These are phyloP conservation scores for Mellilla xanthometata DNA, from an alignment of 2,888 invertebrate genomes.

Conservation along the genomic window DNA sequence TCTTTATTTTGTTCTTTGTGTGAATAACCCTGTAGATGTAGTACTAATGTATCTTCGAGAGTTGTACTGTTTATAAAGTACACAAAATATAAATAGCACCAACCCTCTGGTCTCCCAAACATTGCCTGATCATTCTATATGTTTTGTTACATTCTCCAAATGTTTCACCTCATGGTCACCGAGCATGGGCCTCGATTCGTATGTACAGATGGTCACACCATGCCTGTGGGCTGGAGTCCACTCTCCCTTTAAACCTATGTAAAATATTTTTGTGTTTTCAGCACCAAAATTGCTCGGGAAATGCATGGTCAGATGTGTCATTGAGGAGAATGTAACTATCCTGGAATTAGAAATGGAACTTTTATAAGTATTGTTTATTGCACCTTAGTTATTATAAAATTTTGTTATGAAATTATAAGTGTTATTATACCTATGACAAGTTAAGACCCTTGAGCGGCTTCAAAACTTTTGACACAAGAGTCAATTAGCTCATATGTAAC, in stretches of 20 bases:
- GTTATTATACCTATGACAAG: no score
- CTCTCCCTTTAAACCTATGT: constrained; percentile 97
- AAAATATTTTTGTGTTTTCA: constrained; percentile 93
- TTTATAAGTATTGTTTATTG: no score
- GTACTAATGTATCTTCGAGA: no score
- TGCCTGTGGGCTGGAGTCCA: constrained; percentile 92
- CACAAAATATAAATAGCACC: no score
- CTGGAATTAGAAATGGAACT: constrained; percentile 82
- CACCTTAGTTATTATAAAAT: no score
- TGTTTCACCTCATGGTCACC: constrained; percentile 91
- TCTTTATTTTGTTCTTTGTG: no score
- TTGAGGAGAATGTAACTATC: constrained; percentile 95
- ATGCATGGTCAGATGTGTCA: constrained; percentile 94
- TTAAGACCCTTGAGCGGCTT: no score
- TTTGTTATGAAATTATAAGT: no score
- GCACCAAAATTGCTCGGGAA: constrained; percentile 95
- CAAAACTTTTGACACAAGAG: no score
- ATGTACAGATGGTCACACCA: constrained; percentile 95
- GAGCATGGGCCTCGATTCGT: constrained; percentile 93
- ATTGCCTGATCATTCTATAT: constrained; percentile 67
- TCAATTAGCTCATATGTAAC: no score
- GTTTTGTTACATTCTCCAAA: constrained; percentile 82
- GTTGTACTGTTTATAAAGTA: no score
- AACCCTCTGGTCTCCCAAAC: neutral
- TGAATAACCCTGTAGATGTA: no score